Evolutionary conservation across 1,140 invertebrate genomes (phyloP), one percentile per base, ranked within the genome.

Genomic region (Bilobella aurantiaca): DNA sequence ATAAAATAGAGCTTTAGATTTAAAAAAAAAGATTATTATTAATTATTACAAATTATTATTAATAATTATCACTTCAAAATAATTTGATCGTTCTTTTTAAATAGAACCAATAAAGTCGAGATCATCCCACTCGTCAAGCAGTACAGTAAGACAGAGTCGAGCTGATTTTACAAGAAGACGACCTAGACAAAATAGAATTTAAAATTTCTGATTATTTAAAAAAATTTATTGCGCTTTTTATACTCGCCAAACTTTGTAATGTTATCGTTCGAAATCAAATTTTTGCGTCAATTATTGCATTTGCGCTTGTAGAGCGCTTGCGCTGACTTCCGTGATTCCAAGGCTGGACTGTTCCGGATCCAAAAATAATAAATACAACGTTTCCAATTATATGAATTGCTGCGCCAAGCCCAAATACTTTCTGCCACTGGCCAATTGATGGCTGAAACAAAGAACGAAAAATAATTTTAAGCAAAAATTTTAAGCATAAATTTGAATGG

Each of bases 401-500:
- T 12, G 58, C 58, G 28, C 8, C 28, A 5, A 34, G n/a, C 12
- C n/a, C 8, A 34, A 59, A 59, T 31, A 59, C 58, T 30, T 59
- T 59, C 28, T 29, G 25, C 58, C 58, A 59, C 28, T 59, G 58
- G 12, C 58, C 58, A 8, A 59, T 23, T n/a, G 49, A 53, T 23
- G 49, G 49, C 49, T 53, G 49, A 42, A 42, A 42, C 8, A 42
- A 42, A 12, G n/a, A 42, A 12, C 37, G n/a, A 12, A n/a, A 42
- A 42, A 42, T n/a, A n/a, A n/a, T n/a, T n/a, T n/a, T n/a, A n/a
- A n/a, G n/a, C n/a, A n/a, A n/a, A n/a, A n/a, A n/a, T n/a, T n/a
- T n/a, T n/a, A n/a, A n/a, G n/a, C n/a, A n/a, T n/a, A n/a, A n/a
- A n/a, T n/a, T n/a, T n/a, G n/a, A n/a, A n/a, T n/a, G n/a, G n/a